phyloP scores from a whole-genome alignment of 2,888 invertebrate genomes.

The Epirrhoe tristata region DNA sequence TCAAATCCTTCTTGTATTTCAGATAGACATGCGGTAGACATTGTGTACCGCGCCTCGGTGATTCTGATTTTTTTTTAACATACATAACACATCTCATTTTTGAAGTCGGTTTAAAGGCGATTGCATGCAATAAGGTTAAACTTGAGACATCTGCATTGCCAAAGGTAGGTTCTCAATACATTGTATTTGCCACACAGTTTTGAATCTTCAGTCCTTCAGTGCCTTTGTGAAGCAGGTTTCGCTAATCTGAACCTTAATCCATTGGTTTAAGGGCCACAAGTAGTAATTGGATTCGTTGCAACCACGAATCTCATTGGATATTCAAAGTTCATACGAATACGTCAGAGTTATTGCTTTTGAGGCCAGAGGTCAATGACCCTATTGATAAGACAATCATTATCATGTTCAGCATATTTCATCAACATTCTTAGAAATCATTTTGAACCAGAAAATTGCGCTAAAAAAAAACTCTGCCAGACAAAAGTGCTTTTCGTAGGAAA shows the following conservation, averaged over 20 bases:
- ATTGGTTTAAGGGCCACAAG: not conserved
- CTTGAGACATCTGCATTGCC: slow-evolving; percentile 20
- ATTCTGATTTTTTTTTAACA: too few relatives aligned
- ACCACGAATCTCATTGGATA: not conserved
- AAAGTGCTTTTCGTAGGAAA: slow-evolving; percentile 22
- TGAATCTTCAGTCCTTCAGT: slow-evolving; percentile 7
- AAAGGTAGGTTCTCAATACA: slow-evolving; percentile 6
- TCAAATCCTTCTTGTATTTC: too few relatives aligned
- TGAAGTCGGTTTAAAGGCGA: not conserved
- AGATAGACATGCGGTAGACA: too few relatives aligned
- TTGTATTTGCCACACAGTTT: not conserved
- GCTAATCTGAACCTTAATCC: slow-evolving; percentile 16
- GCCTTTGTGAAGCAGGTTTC: not conserved
- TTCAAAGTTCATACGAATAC: slow-evolving; percentile 2
- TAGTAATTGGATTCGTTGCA: not conserved
- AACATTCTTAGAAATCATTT: not conserved
- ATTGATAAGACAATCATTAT: not conserved
- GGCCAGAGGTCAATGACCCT: not conserved
- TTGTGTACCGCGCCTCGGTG: too few relatives aligned
- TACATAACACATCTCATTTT: too few relatives aligned
- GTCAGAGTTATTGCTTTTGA: not conserved
- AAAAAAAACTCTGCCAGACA: slow-evolving; percentile 6
- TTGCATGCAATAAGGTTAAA: not conserved
- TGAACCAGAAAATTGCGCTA: not conserved
- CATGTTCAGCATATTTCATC: too few relatives aligned